Evolutionary conservation across 2,888 invertebrate species (phyloP).

Genomic region (Phytoseiulus persimilis): DNA sequence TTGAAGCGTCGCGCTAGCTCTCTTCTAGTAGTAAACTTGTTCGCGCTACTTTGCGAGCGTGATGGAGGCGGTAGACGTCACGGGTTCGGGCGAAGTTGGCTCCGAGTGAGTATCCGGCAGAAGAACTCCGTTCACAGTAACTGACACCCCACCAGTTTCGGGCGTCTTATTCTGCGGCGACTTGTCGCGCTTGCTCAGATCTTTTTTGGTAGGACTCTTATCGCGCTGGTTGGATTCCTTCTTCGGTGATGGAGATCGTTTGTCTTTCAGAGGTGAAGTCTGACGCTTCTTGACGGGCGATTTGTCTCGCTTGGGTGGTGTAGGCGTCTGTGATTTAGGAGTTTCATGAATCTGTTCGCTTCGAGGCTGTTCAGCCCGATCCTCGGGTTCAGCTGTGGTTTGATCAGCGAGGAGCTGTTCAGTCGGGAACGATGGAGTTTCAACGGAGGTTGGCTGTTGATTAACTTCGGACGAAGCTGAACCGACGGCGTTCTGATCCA

Average conservation of each 20-base stretch:
- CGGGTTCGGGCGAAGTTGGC: slow-evolving; percentile 12
- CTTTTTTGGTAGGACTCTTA: background rate
- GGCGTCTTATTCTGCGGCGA: background rate
- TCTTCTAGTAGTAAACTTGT: background rate
- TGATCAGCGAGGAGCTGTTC: background rate
- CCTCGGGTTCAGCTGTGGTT: background rate
- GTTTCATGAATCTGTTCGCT: background rate
- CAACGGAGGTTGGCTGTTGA: background rate
- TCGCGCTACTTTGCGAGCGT: background rate
- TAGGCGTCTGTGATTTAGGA: background rate
- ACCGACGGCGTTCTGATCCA: background rate
- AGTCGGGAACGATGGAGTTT: background rate
- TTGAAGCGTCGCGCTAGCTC: background rate
- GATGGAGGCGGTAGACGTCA: slow-evolving; percentile 13
- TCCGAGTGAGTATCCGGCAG: background rate
- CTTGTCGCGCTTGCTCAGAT: background rate
- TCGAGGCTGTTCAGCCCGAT: background rate
- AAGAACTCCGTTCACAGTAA: slow-evolving; percentile 13
- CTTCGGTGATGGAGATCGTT: slow-evolving; percentile 17
- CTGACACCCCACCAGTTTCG: background rate
- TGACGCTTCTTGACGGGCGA: slow-evolving; percentile 27
- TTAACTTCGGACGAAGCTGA: background rate
- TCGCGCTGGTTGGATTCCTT: slow-evolving; percentile 1
- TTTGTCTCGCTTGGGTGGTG: slow-evolving; percentile 31
- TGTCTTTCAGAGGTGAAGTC: slow-evolving; percentile 22